Evolutionary conservation across 1,140 invertebrate genomes (phyloP), one percentile per base, ranked within the genome.

Genomic region (Vanessa atalanta): DNA sequence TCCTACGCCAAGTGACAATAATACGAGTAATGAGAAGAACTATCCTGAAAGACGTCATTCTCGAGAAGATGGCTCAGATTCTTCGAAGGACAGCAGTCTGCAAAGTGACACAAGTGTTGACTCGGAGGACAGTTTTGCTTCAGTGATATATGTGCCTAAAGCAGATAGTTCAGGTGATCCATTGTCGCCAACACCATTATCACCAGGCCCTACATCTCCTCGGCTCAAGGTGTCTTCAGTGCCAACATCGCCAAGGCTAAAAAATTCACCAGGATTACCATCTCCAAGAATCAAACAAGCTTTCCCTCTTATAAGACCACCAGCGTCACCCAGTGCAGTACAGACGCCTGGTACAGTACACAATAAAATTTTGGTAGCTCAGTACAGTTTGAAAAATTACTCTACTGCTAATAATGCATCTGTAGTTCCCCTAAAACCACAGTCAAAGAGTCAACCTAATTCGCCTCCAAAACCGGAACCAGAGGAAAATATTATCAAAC

Each of bases 41-140:
- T 89, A 87, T 74, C 90, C 83, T 37, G 89, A 91, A 78, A 80
- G 88, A 79, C 78, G 87, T 70, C 88, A 92, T 83, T 90, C 87
- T 13, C 84, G 80, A 80, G 97, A 98, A 88, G 97, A 98, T 77
- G 97, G 97, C 9, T 98, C 97, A 0, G 97, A 98, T 85, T 97
- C 97, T 0, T 97, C 97, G 2, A 98, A 98, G 92, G 97, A 98
- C 83, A 97, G 96, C 83, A 98, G 97, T 88, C 93, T 98, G 61
- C 97, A 98, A 87, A 98, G 97, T 88, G 97, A 98, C 82, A 98
- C 97, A 0, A 98, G 97, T 90, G 96, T 98, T 3, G 97, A 98
- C 88, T 98, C 97, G 2, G 97, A 98, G 90, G 97, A 98, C 80
- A 97, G 97, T 90, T 97, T 98, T 86, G 97, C 97, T 47, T 98